Base-by-base conservation (phyloP, 2,113 vertebrate genomes). In the Telmatochromis sp. region DNA sequence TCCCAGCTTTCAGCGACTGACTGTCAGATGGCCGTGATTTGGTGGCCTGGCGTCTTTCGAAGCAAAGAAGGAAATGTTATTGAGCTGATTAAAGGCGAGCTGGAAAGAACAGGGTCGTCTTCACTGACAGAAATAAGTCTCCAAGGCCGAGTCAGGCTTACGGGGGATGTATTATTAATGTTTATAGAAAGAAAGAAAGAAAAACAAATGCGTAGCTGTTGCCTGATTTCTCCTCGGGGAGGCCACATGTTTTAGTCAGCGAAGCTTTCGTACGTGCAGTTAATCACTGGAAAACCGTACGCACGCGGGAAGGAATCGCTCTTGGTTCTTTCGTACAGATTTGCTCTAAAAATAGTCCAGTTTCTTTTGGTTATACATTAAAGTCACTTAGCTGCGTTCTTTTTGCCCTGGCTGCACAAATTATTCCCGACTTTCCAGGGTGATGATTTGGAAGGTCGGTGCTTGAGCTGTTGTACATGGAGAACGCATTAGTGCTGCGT, bases 271-370 rank as follows among this genome's bases (percentile, higher is more conserved):
- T 55, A 28, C 90, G 68, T 68, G 40, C 70, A n/a, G 49, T 90
- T 85, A 75, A 85, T 93, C 88, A 81, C 85, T 80, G 87, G 79
- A 90, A 84, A 90, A 53, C 49, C 31, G 14, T 19, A 6, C 9
- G 55, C 57, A 82, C 45, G 83, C 42, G 83, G 93, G 94, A 94
- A 95, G 95, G 94, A 84, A 26, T 89, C 35, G n/a, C 65, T 63
- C 31, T 79, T 45, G 19, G 33, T 75, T 45, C 55, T 92, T 79
- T 53, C 73, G 4, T 37, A 85, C 81, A 88, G 33, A 82, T 90
- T 54, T 58, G 49, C 80, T 81, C 10, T 58, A 7, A 49, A 37
- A 58, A 63, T 17, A 31, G 35, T 85, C 23, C 12, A 9, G 10
- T 10, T 83, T 55, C 19, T 55, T 68, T 80, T 80, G 47, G 12